Conservation (phyloP, 92 coral and sea anemone species). For the Bergia puertoricense region DNA sequence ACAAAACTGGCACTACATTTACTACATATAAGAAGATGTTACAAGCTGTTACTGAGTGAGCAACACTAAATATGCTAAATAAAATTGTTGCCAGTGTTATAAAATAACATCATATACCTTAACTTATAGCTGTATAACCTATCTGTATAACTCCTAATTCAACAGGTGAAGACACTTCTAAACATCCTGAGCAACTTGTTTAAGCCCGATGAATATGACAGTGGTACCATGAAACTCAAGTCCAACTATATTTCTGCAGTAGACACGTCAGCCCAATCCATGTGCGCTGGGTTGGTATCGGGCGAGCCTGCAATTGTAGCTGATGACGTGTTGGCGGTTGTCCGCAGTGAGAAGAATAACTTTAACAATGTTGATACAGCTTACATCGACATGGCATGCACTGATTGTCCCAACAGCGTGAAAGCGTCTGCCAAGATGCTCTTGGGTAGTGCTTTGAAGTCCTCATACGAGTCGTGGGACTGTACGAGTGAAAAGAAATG, state of each 20-base stretch:
- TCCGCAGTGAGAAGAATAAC: conserved; percentile 61
- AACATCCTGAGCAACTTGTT: conserved; percentile 50
- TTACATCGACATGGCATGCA: conserved; percentile 61
- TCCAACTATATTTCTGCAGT: conserved; percentile 41
- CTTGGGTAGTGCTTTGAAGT: conserved; percentile 63
- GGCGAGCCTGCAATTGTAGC: conserved; percentile 68
- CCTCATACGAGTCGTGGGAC: conserved; percentile 61
- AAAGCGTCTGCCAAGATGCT: conserved; percentile 58
- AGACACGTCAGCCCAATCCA: conserved; percentile 60
- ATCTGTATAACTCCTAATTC: background rate
- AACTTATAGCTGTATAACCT: background rate
- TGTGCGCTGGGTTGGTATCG: conserved; percentile 72
- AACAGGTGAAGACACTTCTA: conserved; percentile 66
- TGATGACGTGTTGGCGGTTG: conserved; percentile 52
- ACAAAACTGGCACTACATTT: no score
- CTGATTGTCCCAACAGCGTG: conserved; percentile 51
- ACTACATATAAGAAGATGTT: no score
- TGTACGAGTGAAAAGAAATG: conserved; percentile 60
- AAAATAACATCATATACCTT: no score
- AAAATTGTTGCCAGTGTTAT: no score
- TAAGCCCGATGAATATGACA: conserved; percentile 54
- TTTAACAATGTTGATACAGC: conserved; percentile 50
- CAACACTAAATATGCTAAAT: no score
- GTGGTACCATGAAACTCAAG: conserved; percentile 56
- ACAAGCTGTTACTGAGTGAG: no score